Evolutionary conservation across 2,888 invertebrate genomes (phyloP), one percentile per base, ranked within the genome.

Genomic region (Neoascia interrupta): DNA sequence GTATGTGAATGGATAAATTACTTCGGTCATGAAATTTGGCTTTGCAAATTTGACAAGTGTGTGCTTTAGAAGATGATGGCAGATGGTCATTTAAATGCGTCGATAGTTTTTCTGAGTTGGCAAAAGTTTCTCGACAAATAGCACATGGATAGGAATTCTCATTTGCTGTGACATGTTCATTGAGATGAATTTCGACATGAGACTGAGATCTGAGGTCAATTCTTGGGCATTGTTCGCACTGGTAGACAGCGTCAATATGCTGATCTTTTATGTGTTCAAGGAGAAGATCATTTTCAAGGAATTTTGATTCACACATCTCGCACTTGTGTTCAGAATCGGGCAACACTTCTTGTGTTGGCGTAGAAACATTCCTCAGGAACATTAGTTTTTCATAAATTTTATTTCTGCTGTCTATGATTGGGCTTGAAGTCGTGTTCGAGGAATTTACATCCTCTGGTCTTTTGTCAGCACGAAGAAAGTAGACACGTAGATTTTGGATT

Each of bases 71-170:
- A 15, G 31, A 51, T 13, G 5, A 15, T 3, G 31, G 37, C 5
- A 63, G 2, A 5, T 63, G 63, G 8, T 51, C 41, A 3, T 51
- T 51, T 5, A 63, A 39, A n/a, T 63, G 63, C 2, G 31, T 41
- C 31, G 19, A 31, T 5, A 63, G 34, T 11, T 26, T 23, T 1
- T 43, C 19, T 1, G 51, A 41, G 21, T 31, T 34, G 15, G 18
- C 5, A 13, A 19, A 53, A 15, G n/a, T 41, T 16, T 0, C 2
- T 3, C 23, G 15, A 13, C 63, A 63, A 8, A 63, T 41, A 0
- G 63, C 41, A 11, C 63, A 63, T 5, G 5, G 13, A n/a, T 63
- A 51, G 2, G 21, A 11, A 1, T 15, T 18, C 1, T 23, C 51
- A 19, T 63, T 31, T 8, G 11, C 0, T 51, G 6, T n/a, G 16